Evolutionary conservation across 2,888 invertebrate genomes (phyloP), one percentile per base, ranked within the genome.

Genomic region (Emmelina monodactyla): DNA sequence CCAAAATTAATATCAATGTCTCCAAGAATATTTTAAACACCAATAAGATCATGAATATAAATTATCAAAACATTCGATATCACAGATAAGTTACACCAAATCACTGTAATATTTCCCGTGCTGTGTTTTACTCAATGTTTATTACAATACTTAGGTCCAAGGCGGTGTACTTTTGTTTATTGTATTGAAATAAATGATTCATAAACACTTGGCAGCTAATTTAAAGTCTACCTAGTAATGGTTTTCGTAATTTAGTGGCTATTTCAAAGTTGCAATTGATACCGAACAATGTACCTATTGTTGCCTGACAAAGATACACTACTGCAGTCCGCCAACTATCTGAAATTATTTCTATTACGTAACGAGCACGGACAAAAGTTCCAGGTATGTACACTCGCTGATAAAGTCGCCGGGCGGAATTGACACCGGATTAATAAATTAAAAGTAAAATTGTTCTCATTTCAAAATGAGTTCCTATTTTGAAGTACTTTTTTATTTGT

Each of bases 281-380:
- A 65, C 55, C 47, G 58, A 62, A 68, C 68, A 70, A 64, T 65
- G 67, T 64, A 51, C 57, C 63, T 57, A 69, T 75, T 73, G 71
- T 72, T 63, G 67, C 64, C 52, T 62, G 72, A 73, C 76, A 69
- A 58, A 69, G 72, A 72, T 59, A 71, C 71, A 67, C 66, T 66
- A 64, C 29, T n/a, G 28, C 32, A 63, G 58, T 58, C 58, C 62
- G 62, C 63, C 54, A 58, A 51, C 59, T 57, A 65, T 64, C 62
- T 63, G 67, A 69, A 71, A 66, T 63, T 25, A 25, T 25, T 25
- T 25, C 6, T 25, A 10, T 25, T 25, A 25, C 25, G 6, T 25
- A 25, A 25, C 25, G 9, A n/a, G n/a, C n/a, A n/a, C n/a, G n/a
- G n/a, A n/a, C n/a, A n/a, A n/a, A n/a, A n/a, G n/a, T n/a, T n/a